Evolutionary conservation across 2,797 vertebrate species (phyloP).

Genomic region (Valencia hispanica): DNA sequence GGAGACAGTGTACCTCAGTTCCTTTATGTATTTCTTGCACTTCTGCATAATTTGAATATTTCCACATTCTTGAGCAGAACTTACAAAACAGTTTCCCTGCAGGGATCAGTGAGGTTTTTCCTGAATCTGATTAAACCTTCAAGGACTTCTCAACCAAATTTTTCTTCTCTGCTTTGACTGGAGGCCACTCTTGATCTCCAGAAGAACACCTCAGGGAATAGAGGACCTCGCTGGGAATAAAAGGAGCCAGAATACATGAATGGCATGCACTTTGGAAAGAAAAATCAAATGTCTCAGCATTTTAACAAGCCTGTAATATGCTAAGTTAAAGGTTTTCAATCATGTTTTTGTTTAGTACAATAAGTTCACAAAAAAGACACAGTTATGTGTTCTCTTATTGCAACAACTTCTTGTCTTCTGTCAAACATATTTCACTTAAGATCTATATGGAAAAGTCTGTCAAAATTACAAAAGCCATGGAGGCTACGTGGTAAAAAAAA

Average conservation of each 20-base stretch:
- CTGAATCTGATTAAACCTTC: conserved; percentile 7
- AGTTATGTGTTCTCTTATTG: background rate
- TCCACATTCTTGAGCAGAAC: background rate
- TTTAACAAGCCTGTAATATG: background rate
- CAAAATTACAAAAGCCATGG: background rate
- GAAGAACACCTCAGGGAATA: conserved; percentile 23
- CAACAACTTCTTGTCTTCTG: background rate
- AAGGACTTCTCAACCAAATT: conserved; percentile 13
- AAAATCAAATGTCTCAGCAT: conserved; percentile 31
- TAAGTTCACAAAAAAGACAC: background rate
- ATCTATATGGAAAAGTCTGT: background rate
- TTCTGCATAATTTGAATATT: background rate
- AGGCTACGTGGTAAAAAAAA: background rate
- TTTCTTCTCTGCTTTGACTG: conserved; percentile 16
- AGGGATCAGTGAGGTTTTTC: background rate
- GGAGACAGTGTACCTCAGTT: background rate
- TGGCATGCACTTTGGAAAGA: conserved; percentile 39
- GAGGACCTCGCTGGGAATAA: conserved; percentile 20
- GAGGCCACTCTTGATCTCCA: conserved; percentile 8
- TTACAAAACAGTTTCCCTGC: conserved; percentile 4
- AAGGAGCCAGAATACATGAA: conserved; percentile 25
- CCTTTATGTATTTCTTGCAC: conserved; percentile 4
- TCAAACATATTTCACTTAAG: background rate
- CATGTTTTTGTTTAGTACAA: background rate
- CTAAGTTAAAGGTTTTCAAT: background rate